Evolutionary conservation across 2,797 vertebrate species (phyloP), one percentile per base, ranked within the genome.

Genomic region (Danio tinwini): DNA sequence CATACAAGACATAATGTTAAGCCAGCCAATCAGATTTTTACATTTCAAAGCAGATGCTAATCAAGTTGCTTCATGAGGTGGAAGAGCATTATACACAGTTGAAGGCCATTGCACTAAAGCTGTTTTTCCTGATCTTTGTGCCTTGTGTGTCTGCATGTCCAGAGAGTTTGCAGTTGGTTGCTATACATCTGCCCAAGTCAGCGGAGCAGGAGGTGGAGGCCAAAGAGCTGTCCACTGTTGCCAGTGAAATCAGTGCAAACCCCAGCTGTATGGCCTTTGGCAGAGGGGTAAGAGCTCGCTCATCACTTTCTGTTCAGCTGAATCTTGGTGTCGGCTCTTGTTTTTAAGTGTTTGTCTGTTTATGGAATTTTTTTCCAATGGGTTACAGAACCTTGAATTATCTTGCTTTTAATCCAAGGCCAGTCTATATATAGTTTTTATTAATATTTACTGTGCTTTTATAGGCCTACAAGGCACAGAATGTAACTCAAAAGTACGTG

Each of bases 111-210:
- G 19, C 13, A 50, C 5, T 3, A 11, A 42, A 52, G 13, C 5
- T 2, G 0, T 0, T 0, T 19, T 67, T 56, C 16, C 74, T 68
- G 52, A 63, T 29, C 42, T 40, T 56, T 8, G 4, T 13, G 5
- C 13, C 21, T 53, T 49, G 56, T 44, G 10, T 80, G 9, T 80
- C 12, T 85, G 19, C 56, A 7, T 78, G 11, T 80, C 29, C 87
- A 98, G 97, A 94, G 82, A 8, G 45, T 2, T 96, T 93, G 91
- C 95, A 97, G 73, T 88, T 99, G 85, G 91, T 95, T 59, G 94
- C 95, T 0, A 80, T 96, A 44, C 92, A 92, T 76, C 89, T 98
- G 79, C 91, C 96, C 1, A 94, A 91, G 88, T 92, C 90, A 11
- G 80, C 89, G 14, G 92, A 92, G 55, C 96, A 95, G 84, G 90